Base-by-base conservation (phyloP, 2,888 invertebrate species). In the Altica lythri region DNA sequence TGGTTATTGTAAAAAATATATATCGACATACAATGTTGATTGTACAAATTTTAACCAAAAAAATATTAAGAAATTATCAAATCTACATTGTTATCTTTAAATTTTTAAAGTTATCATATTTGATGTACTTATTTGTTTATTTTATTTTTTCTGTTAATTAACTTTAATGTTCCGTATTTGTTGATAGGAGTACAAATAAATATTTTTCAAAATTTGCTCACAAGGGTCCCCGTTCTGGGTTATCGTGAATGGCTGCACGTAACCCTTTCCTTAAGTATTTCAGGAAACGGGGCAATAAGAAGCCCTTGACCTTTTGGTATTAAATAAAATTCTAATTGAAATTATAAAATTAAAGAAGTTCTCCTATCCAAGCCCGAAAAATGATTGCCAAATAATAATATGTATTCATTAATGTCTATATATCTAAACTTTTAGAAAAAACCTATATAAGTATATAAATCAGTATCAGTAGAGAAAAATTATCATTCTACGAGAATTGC, bases 221-320 rank as follows among this genome's bases (percentile, higher is more conserved):
- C 51, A 68, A 72, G 76, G 75, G 75, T 76, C 79, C 74, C 78
- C 77, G 74, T 75, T 62, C 63, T 66, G 75, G 79, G 78, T 78
- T 81, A 78, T 73, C 77, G 80, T 82, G 83, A 82, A 83, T 83
- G 83, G 83, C 83, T 83, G 83, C 83, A 81, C 81, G 75, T 77
- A 79, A 80, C 77, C 80, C 78, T 70, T 58, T 73, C 75, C 65
- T 52, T 5, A 19, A 46, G 68, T 18, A 18, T 8, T 2, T 48
- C 25, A 9, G 49, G 76, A 72, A 70, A 72, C 74, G 74, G 77
- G 80, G 75, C 76, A 75, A 76, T 77, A 64, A 77, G 75, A 68
- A 55, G 60, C 71, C 72, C 73, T 65, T 59, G 35, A 42, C 29
- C 18, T 61, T 67, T 68, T 56, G 61, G 61, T 40, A 43, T 18